phyloP scores from a whole-genome alignment of 2,797 vertebrate genomes.

The Tokudaia tokunoshimensis region DNA sequence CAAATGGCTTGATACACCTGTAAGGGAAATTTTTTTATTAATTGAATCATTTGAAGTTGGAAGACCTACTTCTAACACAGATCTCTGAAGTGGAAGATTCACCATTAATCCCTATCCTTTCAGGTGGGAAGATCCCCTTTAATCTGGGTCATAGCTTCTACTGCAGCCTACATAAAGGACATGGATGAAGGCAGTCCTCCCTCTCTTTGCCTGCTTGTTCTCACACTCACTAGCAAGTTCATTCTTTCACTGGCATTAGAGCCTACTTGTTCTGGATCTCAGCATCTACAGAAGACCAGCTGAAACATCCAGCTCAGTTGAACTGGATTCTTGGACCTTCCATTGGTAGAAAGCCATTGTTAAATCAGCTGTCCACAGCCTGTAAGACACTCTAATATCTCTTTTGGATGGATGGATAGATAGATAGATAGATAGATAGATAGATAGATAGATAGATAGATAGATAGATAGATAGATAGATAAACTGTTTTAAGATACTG shows the following conservation, averaged over 20 bases:
- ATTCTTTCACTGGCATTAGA: neutral
- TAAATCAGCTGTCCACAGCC: neutral
- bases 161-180: no score
- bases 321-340: neutral
- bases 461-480: neutral
- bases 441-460: neutral
- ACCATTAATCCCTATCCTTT: no score
- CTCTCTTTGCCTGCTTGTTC: no score
- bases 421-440: neutral
- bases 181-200: no score
- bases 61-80: no score
- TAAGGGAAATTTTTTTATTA: neutral
- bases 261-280: neutral
- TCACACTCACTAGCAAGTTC: neutral
- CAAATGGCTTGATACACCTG: neutral
- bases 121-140: no score
- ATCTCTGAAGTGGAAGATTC: no score
- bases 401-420: neutral
- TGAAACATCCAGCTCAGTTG: neutral
- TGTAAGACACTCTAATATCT: neutral
- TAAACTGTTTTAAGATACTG: neutral
- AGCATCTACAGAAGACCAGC: neutral
- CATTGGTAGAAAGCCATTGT: neutral
- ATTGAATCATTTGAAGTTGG: neutral
- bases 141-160: no score